Conservation (phyloP, 2,113 vertebrate species). For the Gadus macrocephalus region DNA sequence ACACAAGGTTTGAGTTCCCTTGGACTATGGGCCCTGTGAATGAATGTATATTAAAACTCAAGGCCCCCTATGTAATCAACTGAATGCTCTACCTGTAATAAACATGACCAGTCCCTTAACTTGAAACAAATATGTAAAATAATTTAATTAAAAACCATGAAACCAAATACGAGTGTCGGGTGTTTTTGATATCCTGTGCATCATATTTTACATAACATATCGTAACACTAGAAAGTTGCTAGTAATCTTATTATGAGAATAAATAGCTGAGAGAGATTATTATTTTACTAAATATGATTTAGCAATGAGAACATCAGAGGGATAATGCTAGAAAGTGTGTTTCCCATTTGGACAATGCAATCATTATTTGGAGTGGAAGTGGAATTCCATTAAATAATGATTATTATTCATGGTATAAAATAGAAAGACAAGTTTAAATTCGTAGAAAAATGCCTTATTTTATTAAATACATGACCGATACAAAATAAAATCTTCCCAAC, state of each 20-base stretch:
- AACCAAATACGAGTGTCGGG: constrained; percentile 14
- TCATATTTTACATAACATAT: background rate
- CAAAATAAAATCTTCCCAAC: constrained; percentile 54
- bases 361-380: too few relatives aligned
- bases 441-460: constrained; percentile 62
- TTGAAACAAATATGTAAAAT: constrained; percentile 57
- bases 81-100: constrained; percentile 53
- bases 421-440: background rate
- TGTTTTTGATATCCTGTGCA: background rate
- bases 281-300: too few relatives aligned
- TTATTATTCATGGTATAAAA: background rate
- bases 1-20: constrained; percentile 13
- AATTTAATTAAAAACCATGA: constrained; percentile 38
- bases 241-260: too few relatives aligned
- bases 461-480: constrained; percentile 62
- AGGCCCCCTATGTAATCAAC: constrained; percentile 35
- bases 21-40: constrained; percentile 47
- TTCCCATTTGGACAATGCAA: too few relatives aligned
- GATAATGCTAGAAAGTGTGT: too few relatives aligned
- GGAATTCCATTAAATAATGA: too few relatives aligned
- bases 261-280: too few relatives aligned
- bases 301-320: too few relatives aligned
- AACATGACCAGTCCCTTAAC: constrained; percentile 68
- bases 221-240: too few relatives aligned
- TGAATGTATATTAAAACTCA: constrained; percentile 59